Conservation (phyloP, 2,797 vertebrate genomes). For the Acanthurus lineatus region DNA sequence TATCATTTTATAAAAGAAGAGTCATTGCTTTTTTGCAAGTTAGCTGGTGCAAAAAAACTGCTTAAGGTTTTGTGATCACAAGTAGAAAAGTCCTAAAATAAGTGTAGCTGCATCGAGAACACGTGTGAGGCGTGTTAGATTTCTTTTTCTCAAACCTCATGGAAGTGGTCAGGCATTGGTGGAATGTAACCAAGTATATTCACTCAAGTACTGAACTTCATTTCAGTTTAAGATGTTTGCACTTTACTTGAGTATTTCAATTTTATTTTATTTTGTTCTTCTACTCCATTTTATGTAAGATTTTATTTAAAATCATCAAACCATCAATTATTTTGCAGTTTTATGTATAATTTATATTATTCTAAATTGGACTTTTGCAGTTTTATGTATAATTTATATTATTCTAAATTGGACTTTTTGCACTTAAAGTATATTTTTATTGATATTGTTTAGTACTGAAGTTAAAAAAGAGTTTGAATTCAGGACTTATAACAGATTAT, state of each 20-base stretch:
- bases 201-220: not conserved
- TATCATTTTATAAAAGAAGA: constrained; percentile 10
- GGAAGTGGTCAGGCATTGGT: not conserved
- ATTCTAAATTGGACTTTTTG: no score
- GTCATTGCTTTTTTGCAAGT: not conserved
- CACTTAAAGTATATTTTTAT: no score
- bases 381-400: no score
- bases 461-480: no score
- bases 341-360: no score
- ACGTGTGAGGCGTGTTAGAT: not conserved
- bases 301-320: no score
- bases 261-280: not conserved
- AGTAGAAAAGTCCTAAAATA: not conserved
- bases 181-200: not conserved
- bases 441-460: no score
- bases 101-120: not conserved
- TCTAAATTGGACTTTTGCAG: no score
- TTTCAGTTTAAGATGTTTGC: no score
- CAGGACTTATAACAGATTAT: no score
- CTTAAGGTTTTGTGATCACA: not conserved
- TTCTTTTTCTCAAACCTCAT: not conserved
- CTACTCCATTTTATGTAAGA: no score
- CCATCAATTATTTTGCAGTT: no score
- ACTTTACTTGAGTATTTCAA: not conserved
- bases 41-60: not conserved